Conservation (phyloP, 1,140 invertebrate species). For the Drosophila nikananu region DNA sequence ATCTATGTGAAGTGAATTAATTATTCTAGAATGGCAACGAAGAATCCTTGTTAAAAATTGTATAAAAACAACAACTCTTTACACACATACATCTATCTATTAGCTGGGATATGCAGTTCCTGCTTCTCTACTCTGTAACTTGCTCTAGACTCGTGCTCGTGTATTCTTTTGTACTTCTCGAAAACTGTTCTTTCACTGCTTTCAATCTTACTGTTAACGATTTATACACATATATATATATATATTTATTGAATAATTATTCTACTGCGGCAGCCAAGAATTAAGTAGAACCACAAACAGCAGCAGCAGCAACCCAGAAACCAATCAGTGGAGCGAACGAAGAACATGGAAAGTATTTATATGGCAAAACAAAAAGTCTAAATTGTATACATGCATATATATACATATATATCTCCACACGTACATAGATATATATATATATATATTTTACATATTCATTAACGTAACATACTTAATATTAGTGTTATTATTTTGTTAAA, state of each 20-base stretch:
- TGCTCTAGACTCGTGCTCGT: constrained; percentile 44
- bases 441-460: constrained; percentile 54
- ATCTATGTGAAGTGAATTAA: constrained; percentile 42
- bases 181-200: constrained; percentile 71
- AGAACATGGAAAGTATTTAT: constrained; percentile 62
- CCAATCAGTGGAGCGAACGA: constrained; percentile 28
- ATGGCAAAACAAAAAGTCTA: constrained; percentile 64
- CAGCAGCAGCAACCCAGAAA: constrained; percentile 35
- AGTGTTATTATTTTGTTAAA: constrained; percentile 39
- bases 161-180: constrained; percentile 59
- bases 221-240: constrained; percentile 23
- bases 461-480: constrained; percentile 47
- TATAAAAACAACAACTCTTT: constrained; percentile 40
- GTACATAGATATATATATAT: constrained; percentile 46
- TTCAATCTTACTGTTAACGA: constrained; percentile 67
- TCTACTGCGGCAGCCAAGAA: constrained; percentile 31
- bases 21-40: constrained; percentile 78
- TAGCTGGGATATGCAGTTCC: constrained; percentile 50
- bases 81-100: constrained; percentile 55
- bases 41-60: constrained; percentile 63
- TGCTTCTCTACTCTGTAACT: constrained; percentile 51
- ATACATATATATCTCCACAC: constrained; percentile 10
- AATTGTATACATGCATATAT: constrained; percentile 48
- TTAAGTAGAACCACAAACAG: constrained; percentile 15
- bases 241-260: constrained; percentile 64